Conservation (phyloP, 2,888 invertebrate species). For the Philereme vetulata region DNA sequence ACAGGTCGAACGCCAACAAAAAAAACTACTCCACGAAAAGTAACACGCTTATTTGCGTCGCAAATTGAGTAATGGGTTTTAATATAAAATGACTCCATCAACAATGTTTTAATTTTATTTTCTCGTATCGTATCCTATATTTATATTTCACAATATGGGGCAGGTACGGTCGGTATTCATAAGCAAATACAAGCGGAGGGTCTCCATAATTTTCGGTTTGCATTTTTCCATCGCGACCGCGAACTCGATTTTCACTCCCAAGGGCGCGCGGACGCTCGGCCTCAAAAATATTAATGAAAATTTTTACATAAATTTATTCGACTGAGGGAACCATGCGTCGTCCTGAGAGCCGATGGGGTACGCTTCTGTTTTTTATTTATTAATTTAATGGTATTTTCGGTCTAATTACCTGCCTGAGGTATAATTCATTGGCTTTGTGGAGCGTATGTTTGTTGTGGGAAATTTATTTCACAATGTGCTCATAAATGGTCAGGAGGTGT, state of each 20-base stretch:
- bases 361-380: conserved; percentile 82
- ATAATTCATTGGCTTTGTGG: conserved; percentile 78
- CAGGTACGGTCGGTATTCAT: conserved; percentile 77
- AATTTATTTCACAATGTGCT: conserved; percentile 40
- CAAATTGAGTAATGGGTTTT: conserved; percentile 47
- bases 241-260: conserved; percentile 82
- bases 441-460: conserved; percentile 70
- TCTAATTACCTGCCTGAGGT: conserved; percentile 82
- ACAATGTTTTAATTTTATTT: conserved; percentile 72
- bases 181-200: conserved; percentile 81
- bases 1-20: conserved; percentile 46
- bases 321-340: conserved; percentile 77
- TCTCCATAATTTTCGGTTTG: conserved; percentile 83
- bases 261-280: conserved; percentile 79
- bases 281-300: conserved; percentile 84
- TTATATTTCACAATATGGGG: conserved; percentile 65
- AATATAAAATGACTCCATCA: conserved; percentile 53
- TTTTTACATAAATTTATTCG: conserved; percentile 84
- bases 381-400: conserved; percentile 84
- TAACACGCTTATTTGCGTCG: conserved; percentile 41
- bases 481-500: conserved; percentile 8
- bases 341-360: conserved; percentile 67
- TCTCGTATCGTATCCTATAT: conserved; percentile 67
- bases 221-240: conserved; percentile 84
- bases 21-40: conserved; percentile 51